Conservation (phyloP, 2,888 invertebrate species). For the Megastigmus dorsalis region DNA sequence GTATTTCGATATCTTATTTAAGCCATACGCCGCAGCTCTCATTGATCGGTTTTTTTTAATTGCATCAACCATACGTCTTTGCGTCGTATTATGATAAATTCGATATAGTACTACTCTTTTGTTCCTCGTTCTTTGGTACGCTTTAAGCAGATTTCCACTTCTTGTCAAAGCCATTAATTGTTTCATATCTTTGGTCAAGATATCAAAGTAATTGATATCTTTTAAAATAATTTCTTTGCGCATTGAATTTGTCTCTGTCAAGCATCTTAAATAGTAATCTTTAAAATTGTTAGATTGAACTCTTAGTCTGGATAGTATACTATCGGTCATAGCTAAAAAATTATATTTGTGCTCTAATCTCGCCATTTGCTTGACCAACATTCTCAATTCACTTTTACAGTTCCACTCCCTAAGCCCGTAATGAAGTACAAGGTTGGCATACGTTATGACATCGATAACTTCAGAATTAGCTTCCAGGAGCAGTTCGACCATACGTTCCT, state of each 20-base stretch:
- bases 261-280: neutral
- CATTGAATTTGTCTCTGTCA: neutral
- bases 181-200: neutral
- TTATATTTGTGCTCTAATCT: neutral
- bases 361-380: neutral
- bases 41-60: neutral
- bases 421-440: neutral
- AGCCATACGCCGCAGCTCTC: neutral
- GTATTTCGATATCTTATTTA: neutral
- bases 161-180: neutral
- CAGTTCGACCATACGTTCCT: neutral
- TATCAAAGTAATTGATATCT: neutral
- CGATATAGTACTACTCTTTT: neutral
- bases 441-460: neutral
- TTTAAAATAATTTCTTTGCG: neutral
- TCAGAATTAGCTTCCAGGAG: neutral
- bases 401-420: neutral
- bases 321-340: neutral
- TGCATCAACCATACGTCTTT: neutral
- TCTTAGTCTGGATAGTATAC: neutral
- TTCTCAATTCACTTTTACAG: neutral
- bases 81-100: neutral
- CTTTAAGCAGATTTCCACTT: neutral
- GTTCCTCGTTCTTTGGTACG: neutral
- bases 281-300: neutral